Evolutionary conservation across 1,140 invertebrate species (phyloP).

Genomic region (Ostrea edulis): DNA sequence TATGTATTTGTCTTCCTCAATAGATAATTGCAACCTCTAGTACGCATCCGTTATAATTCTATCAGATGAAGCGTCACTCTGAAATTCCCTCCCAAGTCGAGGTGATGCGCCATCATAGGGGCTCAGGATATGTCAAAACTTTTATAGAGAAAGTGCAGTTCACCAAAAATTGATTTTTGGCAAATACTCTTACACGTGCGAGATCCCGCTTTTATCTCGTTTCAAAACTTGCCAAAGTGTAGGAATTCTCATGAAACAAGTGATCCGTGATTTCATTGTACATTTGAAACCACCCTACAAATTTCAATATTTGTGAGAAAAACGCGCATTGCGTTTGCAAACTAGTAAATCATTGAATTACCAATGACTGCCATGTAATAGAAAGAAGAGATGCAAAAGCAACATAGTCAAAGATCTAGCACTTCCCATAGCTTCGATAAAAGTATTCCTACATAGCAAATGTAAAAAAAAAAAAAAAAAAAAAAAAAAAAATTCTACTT

Average conservation of each 20-base stretch:
- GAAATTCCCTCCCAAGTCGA: conserved; percentile 20
- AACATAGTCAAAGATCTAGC: too few species aligned
- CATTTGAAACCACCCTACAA: conserved; percentile 30
- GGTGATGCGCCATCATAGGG: conserved; percentile 20
- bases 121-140: conserved; percentile 23
- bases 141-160: conserved; percentile 17
- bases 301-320: conserved; percentile 22
- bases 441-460: too few species aligned
- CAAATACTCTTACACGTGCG: conserved; percentile 21
- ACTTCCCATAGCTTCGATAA: too few species aligned
- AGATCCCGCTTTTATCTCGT: conserved; percentile 13
- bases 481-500: too few species aligned
- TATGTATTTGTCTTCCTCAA: conserved; percentile 31
- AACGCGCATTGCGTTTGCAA: neutral
- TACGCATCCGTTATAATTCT: conserved; percentile 32
- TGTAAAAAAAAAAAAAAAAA: too few species aligned
- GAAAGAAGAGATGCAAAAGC: too few species aligned
- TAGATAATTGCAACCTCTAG: conserved; percentile 10
- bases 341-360: neutral
- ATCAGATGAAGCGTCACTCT: conserved; percentile 34
- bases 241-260: conserved; percentile 34
- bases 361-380: too few species aligned
- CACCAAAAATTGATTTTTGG: conserved; percentile 37
- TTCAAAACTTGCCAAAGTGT: conserved; percentile 35
- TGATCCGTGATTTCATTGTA: conserved; percentile 23